Evolutionary conservation across 1,140 invertebrate species (phyloP), one percentile per base, ranked within the genome.

Genomic region (Contarinia nasturtii): DNA sequence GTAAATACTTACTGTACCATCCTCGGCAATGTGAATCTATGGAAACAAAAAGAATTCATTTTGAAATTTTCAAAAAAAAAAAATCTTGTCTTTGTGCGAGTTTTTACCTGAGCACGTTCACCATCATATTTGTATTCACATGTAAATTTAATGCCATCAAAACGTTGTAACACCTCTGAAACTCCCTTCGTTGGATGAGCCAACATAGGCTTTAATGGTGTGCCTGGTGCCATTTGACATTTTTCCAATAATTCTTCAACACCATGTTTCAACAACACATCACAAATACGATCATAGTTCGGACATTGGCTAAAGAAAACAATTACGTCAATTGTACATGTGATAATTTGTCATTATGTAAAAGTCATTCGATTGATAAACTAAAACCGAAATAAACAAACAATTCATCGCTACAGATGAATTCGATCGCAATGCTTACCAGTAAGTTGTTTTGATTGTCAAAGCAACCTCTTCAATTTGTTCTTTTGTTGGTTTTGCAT

Each of bases 91-190:
- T 27, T 27, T 27, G 27, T 3, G 27, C 27, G 27, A 27, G 27
- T 5, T 27, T 17, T 37, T 52, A 91, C 83, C 72, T 98, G 96
- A 4, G 92, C 95, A 59, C 96, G 69, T 72, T 99, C 96, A 4
- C 96, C 96, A 66, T 99, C 96, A 65, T 99, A 99, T 65, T 99
- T 99, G 76, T 82, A 99, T 71, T 99, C 96, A 63, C 94, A 98
- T 2, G 94, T 97, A 58, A 99, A 98, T 57, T 86, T 80, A 53
- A 85, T 68, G 22, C 81, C 77, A 49, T 95, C 91, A 66, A 99
- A 98, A 47, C 91, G 72, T 44, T 80, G 73, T 3, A 98, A 65
- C 14, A 98, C 86, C 67, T 98, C 93, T 46, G 76, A 71, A 2
- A 90, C 78, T 2, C 91, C 91, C 66, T 89, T 91, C 0, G 94